Evolutionary conservation across 92 coral and sea anemone species (phyloP), one percentile per base, ranked within the genome.

Genomic region (Chrysogorgia sp.): DNA sequence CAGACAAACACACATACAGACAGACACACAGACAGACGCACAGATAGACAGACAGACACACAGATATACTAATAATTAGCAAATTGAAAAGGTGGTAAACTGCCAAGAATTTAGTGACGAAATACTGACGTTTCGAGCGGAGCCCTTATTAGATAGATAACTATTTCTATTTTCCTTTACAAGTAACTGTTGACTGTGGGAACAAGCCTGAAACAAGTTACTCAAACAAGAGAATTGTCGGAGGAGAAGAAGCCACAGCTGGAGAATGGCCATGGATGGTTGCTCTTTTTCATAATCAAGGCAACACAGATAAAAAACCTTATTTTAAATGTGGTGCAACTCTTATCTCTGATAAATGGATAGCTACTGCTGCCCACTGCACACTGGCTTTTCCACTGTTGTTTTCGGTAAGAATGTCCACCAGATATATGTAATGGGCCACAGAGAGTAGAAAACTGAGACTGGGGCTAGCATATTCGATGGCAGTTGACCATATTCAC

Each of bases 261-360:
- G 98, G 98, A 20, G 85, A 90, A 58, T 93, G 98, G 98, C 98
- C 98, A 20, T 93, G 98, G 98, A 93, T 93, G 96, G 90, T 92
- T 4, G 92, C 85, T 48, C 66, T 93, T 13, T 93, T 91, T 74
- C 89, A 90, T 30, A 83, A 81, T n/a, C 76, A 45, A 49, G 60
- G 76, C 2, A 7, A 30, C 0, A 22, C 32, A 2, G 87, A 90
- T 29, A 83, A 82, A 6, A 76, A 80, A 47, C 85, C 87, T 67
- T 93, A 93, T 77, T 88, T 93, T 83, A 91, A 91, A 70, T 93
- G 98, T 87, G 98, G 98, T 30, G 98, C 92, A 40, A 83, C 96
- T 0, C 85, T 93, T 28, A 81, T 93, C 24, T 91, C 93, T 69
- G 90, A 89, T 60, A 91, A 84, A 71, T 93, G 96, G 96, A 83